Conservation (phyloP, 2,797 vertebrate genomes). For the Saguinus oedipus region DNA sequence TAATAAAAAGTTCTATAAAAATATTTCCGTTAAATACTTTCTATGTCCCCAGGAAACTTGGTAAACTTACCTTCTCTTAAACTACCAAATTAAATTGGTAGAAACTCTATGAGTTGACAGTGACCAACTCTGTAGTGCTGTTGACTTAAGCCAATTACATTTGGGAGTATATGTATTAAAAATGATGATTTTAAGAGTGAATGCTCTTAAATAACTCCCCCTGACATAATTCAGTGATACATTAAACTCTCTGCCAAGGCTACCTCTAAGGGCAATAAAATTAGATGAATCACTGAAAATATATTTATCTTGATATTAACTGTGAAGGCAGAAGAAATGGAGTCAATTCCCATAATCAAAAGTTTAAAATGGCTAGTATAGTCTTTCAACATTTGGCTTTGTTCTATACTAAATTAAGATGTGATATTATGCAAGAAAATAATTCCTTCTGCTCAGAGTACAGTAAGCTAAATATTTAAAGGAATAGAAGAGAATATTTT, state of each 20-base stretch:
- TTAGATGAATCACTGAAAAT: not conserved
- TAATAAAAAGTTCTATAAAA: not conserved
- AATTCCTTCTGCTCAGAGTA: not conserved
- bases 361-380: not conserved
- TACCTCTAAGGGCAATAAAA: not conserved
- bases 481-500: not conserved
- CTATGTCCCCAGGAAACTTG: not conserved
- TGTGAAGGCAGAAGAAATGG: not conserved
- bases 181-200: not conserved
- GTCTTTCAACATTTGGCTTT: not conserved
- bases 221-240: not conserved
- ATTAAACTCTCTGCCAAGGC: not conserved
- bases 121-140: not conserved
- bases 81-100: not conserved
- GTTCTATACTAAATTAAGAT: not conserved
- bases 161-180: not conserved
- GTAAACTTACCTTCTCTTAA: not conserved
- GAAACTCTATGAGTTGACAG: not conserved
- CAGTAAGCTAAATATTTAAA: not conserved
- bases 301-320: not conserved
- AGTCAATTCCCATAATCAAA: not conserved
- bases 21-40: not conserved
- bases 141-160: not conserved
- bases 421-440: not conserved
- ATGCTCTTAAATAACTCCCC: not conserved